phyloP scores from a whole-genome alignment of 1,140 invertebrate species.

The Euwallacea fornicatus region DNA sequence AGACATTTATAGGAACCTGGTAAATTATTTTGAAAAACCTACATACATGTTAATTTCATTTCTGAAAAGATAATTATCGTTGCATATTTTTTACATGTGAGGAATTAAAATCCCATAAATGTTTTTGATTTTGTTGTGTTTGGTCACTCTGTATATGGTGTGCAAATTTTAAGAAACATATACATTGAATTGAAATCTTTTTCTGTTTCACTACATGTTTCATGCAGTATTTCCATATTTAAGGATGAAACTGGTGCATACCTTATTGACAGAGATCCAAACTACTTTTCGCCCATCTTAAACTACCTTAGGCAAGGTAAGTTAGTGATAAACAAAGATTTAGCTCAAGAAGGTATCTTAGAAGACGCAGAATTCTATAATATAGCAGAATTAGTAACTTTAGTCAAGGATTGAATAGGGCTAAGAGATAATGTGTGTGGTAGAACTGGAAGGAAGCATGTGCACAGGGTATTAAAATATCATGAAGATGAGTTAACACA shows the following conservation, averaged over 20 bases:
- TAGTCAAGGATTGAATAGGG: constrained; percentile 91
- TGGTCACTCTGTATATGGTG: too few relatives aligned
- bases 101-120: too few relatives aligned
- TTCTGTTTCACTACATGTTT: background rate
- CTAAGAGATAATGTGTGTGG: constrained; percentile 71
- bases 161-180: too few relatives aligned
- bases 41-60: too few relatives aligned
- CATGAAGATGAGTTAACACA: constrained; percentile 98
- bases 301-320: constrained; percentile 98
- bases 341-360: constrained; percentile 95
- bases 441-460: constrained; percentile 87
- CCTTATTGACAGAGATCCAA: constrained; percentile 98
- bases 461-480: constrained; percentile 97
- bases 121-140: too few relatives aligned
- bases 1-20: too few relatives aligned
- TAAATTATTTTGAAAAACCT: too few relatives aligned
- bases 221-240: constrained; percentile 43
- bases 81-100: too few relatives aligned
- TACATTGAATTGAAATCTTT: background rate
- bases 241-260: constrained; percentile 98
- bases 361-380: constrained; percentile 99
- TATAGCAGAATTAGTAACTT: constrained; percentile 90
- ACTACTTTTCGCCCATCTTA: constrained; percentile 95
- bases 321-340: constrained; percentile 94
- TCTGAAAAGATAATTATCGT: too few relatives aligned